Evolutionary conservation across 1,140 invertebrate species (phyloP).

Genomic region (Sarcophaga bullata): DNA sequence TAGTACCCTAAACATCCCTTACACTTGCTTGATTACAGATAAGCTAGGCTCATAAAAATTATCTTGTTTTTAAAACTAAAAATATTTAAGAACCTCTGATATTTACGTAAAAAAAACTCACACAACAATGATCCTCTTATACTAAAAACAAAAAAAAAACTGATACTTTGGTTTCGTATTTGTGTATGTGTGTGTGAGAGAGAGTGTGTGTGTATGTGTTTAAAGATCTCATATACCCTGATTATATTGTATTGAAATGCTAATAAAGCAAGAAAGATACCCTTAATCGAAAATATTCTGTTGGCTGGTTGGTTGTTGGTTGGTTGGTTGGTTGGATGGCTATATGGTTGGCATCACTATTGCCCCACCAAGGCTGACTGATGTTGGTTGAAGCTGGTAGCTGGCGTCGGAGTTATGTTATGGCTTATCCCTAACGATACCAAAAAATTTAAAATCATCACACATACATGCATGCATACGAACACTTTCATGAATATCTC

Average conservation of each 20-base stretch:
- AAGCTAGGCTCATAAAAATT: too few relatives aligned
- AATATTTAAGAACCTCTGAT: slow-evolving; percentile 1
- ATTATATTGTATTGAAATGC: slow-evolving; percentile 10
- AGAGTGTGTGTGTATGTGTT: too few relatives aligned
- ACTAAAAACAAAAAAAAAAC: background rate
- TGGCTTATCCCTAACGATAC: background rate
- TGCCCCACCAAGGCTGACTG: too few relatives aligned
- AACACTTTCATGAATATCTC: background rate
- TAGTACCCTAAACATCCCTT: too few relatives aligned
- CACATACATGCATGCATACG: background rate
- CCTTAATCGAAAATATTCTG: background rate
- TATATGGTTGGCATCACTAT: too few relatives aligned
- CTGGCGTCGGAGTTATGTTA: background rate
- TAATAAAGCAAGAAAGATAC: slow-evolving; percentile 14
- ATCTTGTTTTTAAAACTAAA: background rate
- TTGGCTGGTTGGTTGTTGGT: background rate
- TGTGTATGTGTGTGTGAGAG: background rate
- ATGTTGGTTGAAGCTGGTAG: background rate
- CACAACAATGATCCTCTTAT: slow-evolving; percentile 7
- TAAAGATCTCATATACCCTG: slow-evolving; percentile 1
- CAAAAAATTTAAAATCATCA: too few relatives aligned
- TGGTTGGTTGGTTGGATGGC: too few relatives aligned
- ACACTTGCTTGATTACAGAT: too few relatives aligned
- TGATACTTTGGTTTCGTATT: slow-evolving; percentile 19
- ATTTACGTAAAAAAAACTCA: background rate